Conservation (phyloP, 2,797 vertebrate genomes). For the Sebastolobus altivelis region DNA sequence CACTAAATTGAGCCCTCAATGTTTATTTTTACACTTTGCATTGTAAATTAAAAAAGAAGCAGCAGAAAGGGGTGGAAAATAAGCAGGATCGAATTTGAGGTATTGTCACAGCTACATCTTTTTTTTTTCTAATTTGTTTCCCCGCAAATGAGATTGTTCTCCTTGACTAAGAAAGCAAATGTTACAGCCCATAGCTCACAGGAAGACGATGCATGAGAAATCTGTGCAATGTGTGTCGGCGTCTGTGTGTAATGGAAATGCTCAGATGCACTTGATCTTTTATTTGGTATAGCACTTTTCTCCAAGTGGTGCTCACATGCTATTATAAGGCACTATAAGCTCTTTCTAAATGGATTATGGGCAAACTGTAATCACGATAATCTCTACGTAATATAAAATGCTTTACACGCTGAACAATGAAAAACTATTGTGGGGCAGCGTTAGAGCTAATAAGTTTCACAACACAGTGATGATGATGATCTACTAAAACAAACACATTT, state of each 20-base stretch:
- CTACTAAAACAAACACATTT: neutral
- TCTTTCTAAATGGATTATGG: conserved; percentile 68
- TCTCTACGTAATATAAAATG: conserved; percentile 59
- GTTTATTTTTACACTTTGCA: conserved; percentile 87
- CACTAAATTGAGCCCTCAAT: conserved; percentile 85
- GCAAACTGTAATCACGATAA: conserved; percentile 63
- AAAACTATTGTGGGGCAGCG: conserved; percentile 7
- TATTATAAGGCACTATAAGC: conserved; percentile 65
- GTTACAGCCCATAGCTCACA: conserved; percentile 82
- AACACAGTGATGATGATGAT: neutral
- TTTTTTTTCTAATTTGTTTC: conserved; percentile 82
- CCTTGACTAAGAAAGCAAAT: conserved; percentile 84
- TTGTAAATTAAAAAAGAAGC: conserved; percentile 82
- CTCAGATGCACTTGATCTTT: conserved; percentile 74
- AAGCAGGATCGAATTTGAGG: conserved; percentile 76
- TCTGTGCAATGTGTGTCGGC: conserved; percentile 69
- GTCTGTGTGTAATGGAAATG: conserved; percentile 53
- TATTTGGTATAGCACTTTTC: conserved; percentile 69
- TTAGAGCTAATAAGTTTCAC: conserved; percentile 2
- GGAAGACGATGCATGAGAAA: conserved; percentile 79
- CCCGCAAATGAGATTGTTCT: conserved; percentile 87
- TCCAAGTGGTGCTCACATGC: conserved; percentile 70
- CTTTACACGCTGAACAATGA: conserved; percentile 49
- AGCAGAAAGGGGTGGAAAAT: conserved; percentile 39
- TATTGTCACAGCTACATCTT: conserved; percentile 76